Conservation (phyloP, 2,113 vertebrate species). For the Petroica traversi region DNA sequence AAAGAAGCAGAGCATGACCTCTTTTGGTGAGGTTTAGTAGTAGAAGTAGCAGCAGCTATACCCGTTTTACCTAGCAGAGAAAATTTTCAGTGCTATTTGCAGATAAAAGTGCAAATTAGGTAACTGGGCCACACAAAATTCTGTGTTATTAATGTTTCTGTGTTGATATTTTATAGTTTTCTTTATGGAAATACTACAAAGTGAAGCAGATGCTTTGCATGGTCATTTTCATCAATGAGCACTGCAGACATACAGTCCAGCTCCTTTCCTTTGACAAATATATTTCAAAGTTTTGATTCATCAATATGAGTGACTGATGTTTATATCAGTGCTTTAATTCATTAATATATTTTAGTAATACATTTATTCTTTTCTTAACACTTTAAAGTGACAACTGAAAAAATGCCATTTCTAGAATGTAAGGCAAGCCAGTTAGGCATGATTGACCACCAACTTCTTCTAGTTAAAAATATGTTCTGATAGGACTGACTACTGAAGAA, state of each 20-base stretch:
- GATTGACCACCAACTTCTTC: not conserved
- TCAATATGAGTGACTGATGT: not conserved
- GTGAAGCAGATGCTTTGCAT: not conserved
- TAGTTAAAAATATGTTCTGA: not conserved
- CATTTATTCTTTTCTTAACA: not conserved
- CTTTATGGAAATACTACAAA: not conserved
- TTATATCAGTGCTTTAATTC: not conserved
- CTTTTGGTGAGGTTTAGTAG: not conserved
- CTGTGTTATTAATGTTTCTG: not conserved
- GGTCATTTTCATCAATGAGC: not conserved
- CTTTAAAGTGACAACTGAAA: not conserved
- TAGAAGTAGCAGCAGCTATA: not conserved
- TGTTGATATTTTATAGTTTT: not conserved
- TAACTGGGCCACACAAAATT: not conserved
- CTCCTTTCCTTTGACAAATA: not conserved
- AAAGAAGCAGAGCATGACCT: not conserved
- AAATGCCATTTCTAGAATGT: not conserved
- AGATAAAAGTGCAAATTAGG: not conserved
- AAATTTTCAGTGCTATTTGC: not conserved
- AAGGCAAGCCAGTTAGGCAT: not conserved
- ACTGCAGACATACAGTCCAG: not conserved
- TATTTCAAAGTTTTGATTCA: not conserved
- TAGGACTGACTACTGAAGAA: not conserved
- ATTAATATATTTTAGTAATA: not conserved
- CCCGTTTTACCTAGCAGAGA: not conserved